phyloP scores from a whole-genome alignment of 2,888 invertebrate species.

The Mellilla xanthometata region DNA sequence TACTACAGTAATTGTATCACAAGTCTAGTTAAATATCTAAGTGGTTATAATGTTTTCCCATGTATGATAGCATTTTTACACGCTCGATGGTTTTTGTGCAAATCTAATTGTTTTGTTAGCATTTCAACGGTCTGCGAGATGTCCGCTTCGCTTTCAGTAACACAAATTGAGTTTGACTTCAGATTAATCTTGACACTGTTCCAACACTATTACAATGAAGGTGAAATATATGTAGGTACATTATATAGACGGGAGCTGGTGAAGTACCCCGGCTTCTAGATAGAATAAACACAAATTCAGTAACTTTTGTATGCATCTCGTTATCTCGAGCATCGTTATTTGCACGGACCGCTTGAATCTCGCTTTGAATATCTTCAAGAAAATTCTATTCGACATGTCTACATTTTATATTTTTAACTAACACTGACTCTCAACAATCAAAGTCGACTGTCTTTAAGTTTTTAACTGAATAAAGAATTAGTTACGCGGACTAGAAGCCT shows the following conservation, averaged over 20 bases:
- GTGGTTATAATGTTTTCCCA: too few species aligned
- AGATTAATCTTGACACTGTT: background rate
- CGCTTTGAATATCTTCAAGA: slow-evolving; percentile 35
- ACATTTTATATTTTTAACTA: slow-evolving; percentile 16
- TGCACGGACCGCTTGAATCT: slow-evolving; percentile 46
- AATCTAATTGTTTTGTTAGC: too few species aligned
- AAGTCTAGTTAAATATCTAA: slow-evolving; percentile 18
- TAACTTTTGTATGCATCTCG: slow-evolving; percentile 60
- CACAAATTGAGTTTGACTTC: background rate
- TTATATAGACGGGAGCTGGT: slow-evolving; percentile 23
- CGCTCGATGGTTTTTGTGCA: background rate
- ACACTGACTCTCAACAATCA: slow-evolving; percentile 12
- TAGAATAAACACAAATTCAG: slow-evolving; percentile 43
- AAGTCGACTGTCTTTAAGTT: background rate
- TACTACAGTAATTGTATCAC: slow-evolving; percentile 17
- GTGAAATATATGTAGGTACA: slow-evolving; percentile 8
- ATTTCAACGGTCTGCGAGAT: background rate
- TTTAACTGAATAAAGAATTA: slow-evolving; percentile 7
- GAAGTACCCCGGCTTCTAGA: slow-evolving; percentile 32
- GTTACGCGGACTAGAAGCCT: slow-evolving; percentile 36
- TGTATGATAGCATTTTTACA: slow-evolving; percentile 4
- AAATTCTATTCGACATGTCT: slow-evolving; percentile 22
- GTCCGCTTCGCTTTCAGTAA: background rate
- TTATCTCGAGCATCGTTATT: slow-evolving; percentile 61
- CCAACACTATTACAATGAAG: slow-evolving; percentile 7